phyloP scores from a whole-genome alignment of 1,140 invertebrate species.

The Vollenhovia emeryi region DNA sequence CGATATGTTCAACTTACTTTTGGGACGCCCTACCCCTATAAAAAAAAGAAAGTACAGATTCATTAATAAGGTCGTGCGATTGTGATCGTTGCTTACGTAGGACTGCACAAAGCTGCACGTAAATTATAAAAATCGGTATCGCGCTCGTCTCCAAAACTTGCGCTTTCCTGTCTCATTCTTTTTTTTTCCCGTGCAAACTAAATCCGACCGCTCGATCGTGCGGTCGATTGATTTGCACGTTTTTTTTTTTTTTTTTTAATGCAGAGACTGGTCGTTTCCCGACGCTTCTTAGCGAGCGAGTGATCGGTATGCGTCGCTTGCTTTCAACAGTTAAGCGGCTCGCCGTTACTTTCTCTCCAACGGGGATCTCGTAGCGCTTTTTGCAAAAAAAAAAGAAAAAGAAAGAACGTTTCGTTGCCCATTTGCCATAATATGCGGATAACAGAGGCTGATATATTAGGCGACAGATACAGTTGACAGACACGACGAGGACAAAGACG shows the following conservation, averaged over 20 bases:
- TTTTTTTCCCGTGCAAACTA: slow-evolving; percentile 22
- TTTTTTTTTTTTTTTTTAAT: neutral
- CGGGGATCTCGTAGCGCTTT: slow-evolving; percentile 44
- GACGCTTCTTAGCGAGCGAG: slow-evolving; percentile 26
- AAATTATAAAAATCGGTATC: slow-evolving; percentile 56
- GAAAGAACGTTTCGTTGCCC: slow-evolving; percentile 36
- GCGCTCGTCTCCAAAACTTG: slow-evolving; percentile 56
- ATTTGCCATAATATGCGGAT: slow-evolving; percentile 27
- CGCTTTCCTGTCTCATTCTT: slow-evolving; percentile 28
- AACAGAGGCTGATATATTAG: slow-evolving; percentile 59
- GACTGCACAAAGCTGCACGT: slow-evolving; percentile 63
- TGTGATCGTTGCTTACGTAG: slow-evolving; percentile 44
- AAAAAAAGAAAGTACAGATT: slow-evolving; percentile 84
- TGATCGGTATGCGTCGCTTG: slow-evolving; percentile 19
- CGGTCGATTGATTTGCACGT: slow-evolving; percentile 10
- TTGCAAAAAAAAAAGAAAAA: slow-evolving; percentile 30
- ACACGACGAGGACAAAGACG: slow-evolving; percentile 36
- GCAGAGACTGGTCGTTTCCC: neutral
- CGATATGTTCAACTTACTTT: slow-evolving; percentile 84
- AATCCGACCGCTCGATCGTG: neutral
- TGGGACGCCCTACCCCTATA: slow-evolving; percentile 86
- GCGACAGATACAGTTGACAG: slow-evolving; percentile 61
- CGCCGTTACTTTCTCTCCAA: slow-evolving; percentile 53
- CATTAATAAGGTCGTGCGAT: slow-evolving; percentile 78
- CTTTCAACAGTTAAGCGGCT: slow-evolving; percentile 62